phyloP scores from a whole-genome alignment of 2,113 vertebrate species.

The Malaclemys terrapin region DNA sequence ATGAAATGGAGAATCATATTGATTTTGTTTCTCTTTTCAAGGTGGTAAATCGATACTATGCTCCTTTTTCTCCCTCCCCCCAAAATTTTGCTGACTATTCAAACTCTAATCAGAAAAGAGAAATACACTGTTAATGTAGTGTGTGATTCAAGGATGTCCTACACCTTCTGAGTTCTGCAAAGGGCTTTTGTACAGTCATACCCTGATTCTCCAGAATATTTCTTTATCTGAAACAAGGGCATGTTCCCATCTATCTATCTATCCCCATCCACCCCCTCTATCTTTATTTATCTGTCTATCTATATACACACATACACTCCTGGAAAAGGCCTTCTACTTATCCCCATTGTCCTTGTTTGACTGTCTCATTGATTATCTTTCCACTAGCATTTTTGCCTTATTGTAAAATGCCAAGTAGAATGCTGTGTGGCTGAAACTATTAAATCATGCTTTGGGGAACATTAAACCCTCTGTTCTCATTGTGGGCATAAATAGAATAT shows the following conservation, averaged over 20 bases:
- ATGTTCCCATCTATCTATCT: not conserved
- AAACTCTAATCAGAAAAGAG: not conserved
- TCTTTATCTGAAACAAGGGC: not conserved
- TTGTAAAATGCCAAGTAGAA: rapidly evolving
- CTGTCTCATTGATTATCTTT: not conserved
- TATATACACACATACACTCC: too few relatives aligned
- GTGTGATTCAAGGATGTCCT: not conserved
- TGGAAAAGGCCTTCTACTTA: not conserved
- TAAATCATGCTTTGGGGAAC: not conserved
- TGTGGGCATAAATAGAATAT: not conserved
- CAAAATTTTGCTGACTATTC: not conserved
- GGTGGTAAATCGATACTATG: not conserved
- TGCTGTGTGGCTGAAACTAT: rapidly evolving
- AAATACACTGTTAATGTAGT: not conserved
- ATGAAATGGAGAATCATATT: conserved; percentile 29
- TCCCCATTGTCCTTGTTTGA: rapidly evolving
- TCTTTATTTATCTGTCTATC: too few relatives aligned
- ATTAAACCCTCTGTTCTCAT: not conserved
- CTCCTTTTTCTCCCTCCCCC: not conserved
- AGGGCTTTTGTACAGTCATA: not conserved
- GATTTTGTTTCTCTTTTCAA: not conserved
- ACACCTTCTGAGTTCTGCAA: not conserved
- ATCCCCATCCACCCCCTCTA: too few relatives aligned
- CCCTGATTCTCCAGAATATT: not conserved
- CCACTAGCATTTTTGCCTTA: not conserved